Percentiles rank a stretch among this genome's conserved stretches.
These are phyloP conservation scores for Brachyistius frenatus DNA, from an alignment of 2,113 vertebrate species.

Conservation along the genomic window DNA sequence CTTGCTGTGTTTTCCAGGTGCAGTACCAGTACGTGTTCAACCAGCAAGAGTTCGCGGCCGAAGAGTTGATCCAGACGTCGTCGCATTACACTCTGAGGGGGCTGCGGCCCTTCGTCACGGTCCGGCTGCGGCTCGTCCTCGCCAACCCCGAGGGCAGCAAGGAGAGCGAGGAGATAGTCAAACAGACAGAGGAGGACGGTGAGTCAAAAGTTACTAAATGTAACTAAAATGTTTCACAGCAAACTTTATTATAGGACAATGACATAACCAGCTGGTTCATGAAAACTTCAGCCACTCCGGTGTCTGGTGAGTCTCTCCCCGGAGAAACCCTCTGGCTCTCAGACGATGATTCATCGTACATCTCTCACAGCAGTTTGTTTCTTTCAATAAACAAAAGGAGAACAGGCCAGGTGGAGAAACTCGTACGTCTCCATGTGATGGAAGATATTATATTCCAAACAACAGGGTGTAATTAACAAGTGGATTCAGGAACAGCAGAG, in stretches of 20 bases:
- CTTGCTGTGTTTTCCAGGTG: slow-evolving; percentile 66
- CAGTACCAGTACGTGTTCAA: slow-evolving; percentile 97
- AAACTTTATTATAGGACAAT: neutral
- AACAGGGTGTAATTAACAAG: slow-evolving; percentile 2
- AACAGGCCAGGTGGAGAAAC: neutral
- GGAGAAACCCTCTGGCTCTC: neutral
- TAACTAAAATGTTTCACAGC: neutral
- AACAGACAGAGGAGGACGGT: slow-evolving; percentile 97
- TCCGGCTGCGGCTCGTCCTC: slow-evolving; percentile 90
- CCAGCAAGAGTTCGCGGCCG: slow-evolving; percentile 92
- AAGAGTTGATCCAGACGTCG: slow-evolving; percentile 94
- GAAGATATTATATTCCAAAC: neutral
- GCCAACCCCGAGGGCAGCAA: slow-evolving; percentile 95
- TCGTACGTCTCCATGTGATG: neutral
- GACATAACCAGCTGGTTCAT: neutral
- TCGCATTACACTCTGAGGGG: slow-evolving; percentile 95
- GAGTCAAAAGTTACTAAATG: slow-evolving; percentile 28
- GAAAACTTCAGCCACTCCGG: neutral
- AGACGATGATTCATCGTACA: neutral
- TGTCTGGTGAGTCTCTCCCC: neutral
- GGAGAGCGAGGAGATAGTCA: slow-evolving; percentile 96
- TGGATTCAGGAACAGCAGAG: neutral
- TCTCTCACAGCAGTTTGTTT: slow-evolving; percentile 4
- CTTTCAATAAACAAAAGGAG: slow-evolving; percentile 11
- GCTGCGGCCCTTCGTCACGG: slow-evolving; percentile 93